Percentiles rank a stretch among this genome's conserved stretches.
These are phyloP conservation scores for Holotrichia oblita DNA, from an alignment of 1,140 invertebrate genomes.

Conservation along the genomic window DNA sequence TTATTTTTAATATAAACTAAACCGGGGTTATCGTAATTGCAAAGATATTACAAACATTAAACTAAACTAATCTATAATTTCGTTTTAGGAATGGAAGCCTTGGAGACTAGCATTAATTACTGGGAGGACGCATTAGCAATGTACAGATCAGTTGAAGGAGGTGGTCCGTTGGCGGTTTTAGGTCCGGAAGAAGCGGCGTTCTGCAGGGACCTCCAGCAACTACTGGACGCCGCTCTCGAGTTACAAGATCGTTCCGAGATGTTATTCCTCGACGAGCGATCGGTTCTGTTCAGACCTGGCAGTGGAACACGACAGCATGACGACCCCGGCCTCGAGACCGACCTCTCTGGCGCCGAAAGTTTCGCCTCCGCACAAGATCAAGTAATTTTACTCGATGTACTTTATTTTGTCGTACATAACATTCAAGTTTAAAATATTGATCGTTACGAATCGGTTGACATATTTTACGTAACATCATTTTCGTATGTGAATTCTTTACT, in stretches of 20 bases:
- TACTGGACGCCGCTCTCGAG: conserved; percentile 64
- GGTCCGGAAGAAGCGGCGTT: conserved; percentile 89
- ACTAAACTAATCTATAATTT: neutral
- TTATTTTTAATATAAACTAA: neutral
- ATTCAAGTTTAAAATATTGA: conserved; percentile 19
- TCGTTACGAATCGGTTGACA: neutral
- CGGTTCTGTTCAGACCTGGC: conserved; percentile 84
- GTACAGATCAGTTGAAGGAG: conserved; percentile 70
- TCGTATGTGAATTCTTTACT: no score
- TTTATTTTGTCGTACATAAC: neutral
- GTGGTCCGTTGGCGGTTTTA: conserved; percentile 72
- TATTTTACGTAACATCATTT: neutral
- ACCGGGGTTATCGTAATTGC: neutral
- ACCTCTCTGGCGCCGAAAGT: conserved; percentile 86
- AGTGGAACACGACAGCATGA: conserved; percentile 65
- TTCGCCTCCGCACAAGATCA: conserved; percentile 95
- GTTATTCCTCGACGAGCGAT: conserved; percentile 76
- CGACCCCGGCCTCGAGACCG: conserved; percentile 59
- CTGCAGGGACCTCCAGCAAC: conserved; percentile 84
- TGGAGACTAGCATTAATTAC: conserved; percentile 88
- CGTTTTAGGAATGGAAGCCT: conserved; percentile 83
- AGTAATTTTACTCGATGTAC: conserved; percentile 62
- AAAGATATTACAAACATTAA: neutral
- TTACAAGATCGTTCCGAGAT: conserved; percentile 70
- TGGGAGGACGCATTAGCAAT: conserved; percentile 91